Evolutionary conservation across 2,797 vertebrate species (phyloP).

Genomic region (Naso thynnoides): DNA sequence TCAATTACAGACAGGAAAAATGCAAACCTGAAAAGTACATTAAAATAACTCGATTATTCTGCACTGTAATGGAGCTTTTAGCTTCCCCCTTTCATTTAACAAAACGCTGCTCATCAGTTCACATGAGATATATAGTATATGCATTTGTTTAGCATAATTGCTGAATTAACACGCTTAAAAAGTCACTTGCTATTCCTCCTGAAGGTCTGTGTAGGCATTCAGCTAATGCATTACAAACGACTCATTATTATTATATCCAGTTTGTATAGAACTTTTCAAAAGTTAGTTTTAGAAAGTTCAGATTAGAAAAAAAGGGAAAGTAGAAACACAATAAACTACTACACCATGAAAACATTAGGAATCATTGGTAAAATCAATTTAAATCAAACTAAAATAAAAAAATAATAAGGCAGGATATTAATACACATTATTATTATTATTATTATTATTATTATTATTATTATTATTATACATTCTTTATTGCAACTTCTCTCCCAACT

Average conservation of each 20-base stretch:
- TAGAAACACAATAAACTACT: not conserved
- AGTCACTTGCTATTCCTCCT: constrained; percentile 6
- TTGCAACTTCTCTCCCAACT: too few relatives aligned
- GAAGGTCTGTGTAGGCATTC: not conserved
- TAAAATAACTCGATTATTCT: not conserved
- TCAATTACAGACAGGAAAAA: not conserved
- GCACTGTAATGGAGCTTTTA: not conserved
- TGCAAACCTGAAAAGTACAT: not conserved
- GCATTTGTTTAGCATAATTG: constrained; percentile 26
- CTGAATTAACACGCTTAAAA: constrained; percentile 18
- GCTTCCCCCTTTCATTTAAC: not conserved
- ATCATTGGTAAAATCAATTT: not conserved
- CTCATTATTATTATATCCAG: not conserved
- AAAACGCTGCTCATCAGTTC: not conserved
- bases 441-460: too few relatives aligned
- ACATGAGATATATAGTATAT: not conserved
- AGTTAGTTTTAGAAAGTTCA: not conserved
- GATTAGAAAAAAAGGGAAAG: not conserved
- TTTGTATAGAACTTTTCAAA: not conserved
- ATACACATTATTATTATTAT: not conserved
- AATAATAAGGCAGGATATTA: not conserved
- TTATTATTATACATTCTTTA: too few relatives aligned
- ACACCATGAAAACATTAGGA: not conserved
- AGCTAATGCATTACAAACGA: not conserved
- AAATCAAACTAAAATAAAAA: not conserved